These are phyloP conservation scores for Nerophis ophidion DNA, from an alignment of 2,113 vertebrate species.

Conservation along the genomic window DNA sequence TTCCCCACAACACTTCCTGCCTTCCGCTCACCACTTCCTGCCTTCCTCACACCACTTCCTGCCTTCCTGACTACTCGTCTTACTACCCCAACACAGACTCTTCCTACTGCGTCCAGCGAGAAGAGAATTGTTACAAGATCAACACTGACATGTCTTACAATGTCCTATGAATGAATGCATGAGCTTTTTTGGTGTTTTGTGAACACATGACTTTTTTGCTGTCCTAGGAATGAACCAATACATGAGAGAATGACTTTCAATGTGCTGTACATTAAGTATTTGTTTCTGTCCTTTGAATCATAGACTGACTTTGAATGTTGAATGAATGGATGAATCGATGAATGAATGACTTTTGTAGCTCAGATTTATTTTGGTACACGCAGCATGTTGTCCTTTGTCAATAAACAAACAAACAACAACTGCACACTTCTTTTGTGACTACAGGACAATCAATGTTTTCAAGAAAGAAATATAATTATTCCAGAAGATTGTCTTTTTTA, in stretches of 20 bases:
- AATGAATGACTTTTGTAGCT: constrained; percentile 7
- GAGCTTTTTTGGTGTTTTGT: background rate
- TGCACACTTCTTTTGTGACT: too few relatives aligned
- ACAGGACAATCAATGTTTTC: too few relatives aligned
- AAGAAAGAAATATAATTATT: too few relatives aligned
- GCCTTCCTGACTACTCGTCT: constrained; percentile 52
- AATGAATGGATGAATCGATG: constrained; percentile 14
- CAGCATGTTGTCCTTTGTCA: constrained; percentile 15
- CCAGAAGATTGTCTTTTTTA: too few relatives aligned
- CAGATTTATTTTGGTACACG: constrained; percentile 51
- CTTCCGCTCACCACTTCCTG: constrained; percentile 46
- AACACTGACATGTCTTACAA: constrained; percentile 78
- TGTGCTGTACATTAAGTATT: too few relatives aligned
- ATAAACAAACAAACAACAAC: constrained; percentile 24
- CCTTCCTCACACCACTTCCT: constrained; percentile 45
- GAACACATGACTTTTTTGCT: constrained; percentile 8
- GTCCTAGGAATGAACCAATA: too few relatives aligned
- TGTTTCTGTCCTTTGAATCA: background rate
- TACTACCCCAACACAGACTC: constrained; percentile 71
- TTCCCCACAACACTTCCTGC: too few relatives aligned
- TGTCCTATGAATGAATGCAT: constrained; percentile 64
- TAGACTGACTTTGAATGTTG: constrained; percentile 10
- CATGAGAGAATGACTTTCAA: constrained; percentile 8
- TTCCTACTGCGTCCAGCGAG: constrained; percentile 45
- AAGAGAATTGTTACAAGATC: constrained; percentile 70